These are phyloP conservation scores for Pteropus rufus DNA, from an alignment of 2,797 vertebrate species.

Conservation along the genomic window DNA sequence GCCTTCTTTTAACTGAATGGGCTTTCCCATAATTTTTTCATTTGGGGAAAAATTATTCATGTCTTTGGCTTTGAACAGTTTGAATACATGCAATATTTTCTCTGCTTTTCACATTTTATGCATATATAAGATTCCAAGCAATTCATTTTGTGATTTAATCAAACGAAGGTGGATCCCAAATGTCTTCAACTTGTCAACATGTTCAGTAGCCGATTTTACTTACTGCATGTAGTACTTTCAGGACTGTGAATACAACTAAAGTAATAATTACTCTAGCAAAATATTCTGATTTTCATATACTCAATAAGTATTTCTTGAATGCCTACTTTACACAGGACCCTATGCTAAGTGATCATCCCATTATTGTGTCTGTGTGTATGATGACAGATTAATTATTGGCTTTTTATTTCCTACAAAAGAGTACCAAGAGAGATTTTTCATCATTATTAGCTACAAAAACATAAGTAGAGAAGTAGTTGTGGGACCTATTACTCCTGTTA, in stretches of 20 bases:
- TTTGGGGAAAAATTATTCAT: constrained; percentile 1
- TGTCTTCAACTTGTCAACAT: background rate
- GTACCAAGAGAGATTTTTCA: background rate
- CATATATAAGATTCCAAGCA: background rate
- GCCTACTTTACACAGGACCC: background rate
- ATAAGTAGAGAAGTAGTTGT: background rate
- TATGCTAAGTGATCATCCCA: background rate
- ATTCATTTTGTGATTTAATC: background rate
- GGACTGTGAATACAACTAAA: background rate
- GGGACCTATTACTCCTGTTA: background rate
- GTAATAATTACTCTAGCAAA: background rate
- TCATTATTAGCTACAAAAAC: background rate
- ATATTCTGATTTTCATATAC: background rate
- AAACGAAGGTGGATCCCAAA: background rate
- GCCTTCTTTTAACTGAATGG: background rate
- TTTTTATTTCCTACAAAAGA: constrained; percentile 7
- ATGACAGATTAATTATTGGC: background rate
- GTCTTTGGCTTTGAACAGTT: background rate
- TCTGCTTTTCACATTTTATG: background rate
- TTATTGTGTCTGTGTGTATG: background rate
- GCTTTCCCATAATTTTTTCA: background rate
- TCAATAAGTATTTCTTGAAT: background rate
- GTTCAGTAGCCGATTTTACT: background rate
- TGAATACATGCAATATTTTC: background rate
- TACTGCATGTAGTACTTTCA: background rate